A percentile compares a stretch with the other conserved stretches of the same genome.
Evolutionary conservation across 2,113 vertebrate species (phyloP).

Genomic region (Paedocypris sp.): DNA sequence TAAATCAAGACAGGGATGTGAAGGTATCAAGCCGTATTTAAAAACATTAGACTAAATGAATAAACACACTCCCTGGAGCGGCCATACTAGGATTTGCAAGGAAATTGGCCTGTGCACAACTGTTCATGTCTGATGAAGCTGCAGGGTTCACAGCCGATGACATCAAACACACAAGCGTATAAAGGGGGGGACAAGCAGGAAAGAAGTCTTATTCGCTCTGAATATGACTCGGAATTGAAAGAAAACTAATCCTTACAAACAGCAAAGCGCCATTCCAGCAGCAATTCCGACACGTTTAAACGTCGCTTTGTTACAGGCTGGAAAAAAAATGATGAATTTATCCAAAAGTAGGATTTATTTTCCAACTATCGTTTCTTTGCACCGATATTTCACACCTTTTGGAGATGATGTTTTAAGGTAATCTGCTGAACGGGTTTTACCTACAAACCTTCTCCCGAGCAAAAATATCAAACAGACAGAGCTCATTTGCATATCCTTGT

Average conservation of each 20-base stretch:
- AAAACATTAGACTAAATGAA: constrained; percentile 55
- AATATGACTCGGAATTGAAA: constrained; percentile 50
- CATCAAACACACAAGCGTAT: constrained; percentile 56
- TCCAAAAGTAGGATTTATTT: too few species aligned
- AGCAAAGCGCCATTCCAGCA: constrained; percentile 42
- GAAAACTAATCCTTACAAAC: constrained; percentile 48
- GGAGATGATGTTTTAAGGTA: too few species aligned
- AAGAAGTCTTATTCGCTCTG: constrained; percentile 42
- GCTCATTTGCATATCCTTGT: too few species aligned
- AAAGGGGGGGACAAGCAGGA: constrained; percentile 42
- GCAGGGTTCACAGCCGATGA: constrained; percentile 55
- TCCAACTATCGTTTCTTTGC: too few species aligned
- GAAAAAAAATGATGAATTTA: too few species aligned
- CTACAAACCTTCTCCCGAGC: too few species aligned
- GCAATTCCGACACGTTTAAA: too few species aligned
- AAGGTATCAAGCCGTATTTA: constrained; percentile 53
- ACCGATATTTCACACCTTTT: too few species aligned
- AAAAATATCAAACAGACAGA: too few species aligned
- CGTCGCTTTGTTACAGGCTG: too few species aligned
- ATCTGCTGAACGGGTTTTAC: too few species aligned
- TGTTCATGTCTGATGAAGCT: constrained; percentile 53
- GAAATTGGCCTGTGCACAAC: constrained; percentile 45
- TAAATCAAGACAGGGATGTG: constrained; percentile 50
- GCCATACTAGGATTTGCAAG: constrained; percentile 49
- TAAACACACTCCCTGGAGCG: constrained; percentile 54